Evolutionary conservation across 2,888 invertebrate species (phyloP), one percentile per base, ranked within the genome.

Genomic region (Pocota personata): DNA sequence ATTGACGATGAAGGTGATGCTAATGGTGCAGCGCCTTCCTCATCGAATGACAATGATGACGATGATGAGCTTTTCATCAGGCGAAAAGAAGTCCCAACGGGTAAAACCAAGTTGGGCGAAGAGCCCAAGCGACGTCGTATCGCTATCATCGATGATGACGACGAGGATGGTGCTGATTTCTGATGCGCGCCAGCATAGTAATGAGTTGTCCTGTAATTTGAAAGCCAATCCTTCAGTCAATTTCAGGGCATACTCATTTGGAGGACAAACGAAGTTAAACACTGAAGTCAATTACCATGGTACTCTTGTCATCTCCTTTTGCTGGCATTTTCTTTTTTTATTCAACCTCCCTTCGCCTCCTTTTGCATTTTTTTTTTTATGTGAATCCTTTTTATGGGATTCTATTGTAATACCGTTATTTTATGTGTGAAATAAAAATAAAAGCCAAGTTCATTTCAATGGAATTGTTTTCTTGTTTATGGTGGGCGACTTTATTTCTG

Each of bases 121-220:
- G 88, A 89, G 87, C 90, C 91, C 82, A 92, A 91, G 80, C 91
- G 92, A 73, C 92, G 92, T 84, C 91, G 92, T 73, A 82, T 91
- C 76, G 92, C 91, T 69, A 87, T 91, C 87, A 91, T 92, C 88
- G 91, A 91, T 77, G 92, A 91, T 72, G 92, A 91, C 16, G 90
- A 90, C 3, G 72, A 78, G 8, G 67, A 60, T 12, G 62, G 2
- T 16, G 27, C 55, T 55, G 78, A 83, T 19, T 83, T 83, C 50
- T 73, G 55, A 78, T 43, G 40, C 58, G 14, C 32, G 24, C 14
- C 5, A n/a, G 6, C 37, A 60, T 16, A 27, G 3, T 77, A 40
- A 69, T 78, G 60, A 52, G 69, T 37, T 71, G 69, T 55, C 32
- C 62, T 21, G 8, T 46, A 62, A 69, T 52, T 52, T 35, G n/a